Percentiles rank a stretch among this genome's conserved stretches.
Conservation (phyloP, 2,888 invertebrate genomes). For the Trichopria drosophilae region DNA sequence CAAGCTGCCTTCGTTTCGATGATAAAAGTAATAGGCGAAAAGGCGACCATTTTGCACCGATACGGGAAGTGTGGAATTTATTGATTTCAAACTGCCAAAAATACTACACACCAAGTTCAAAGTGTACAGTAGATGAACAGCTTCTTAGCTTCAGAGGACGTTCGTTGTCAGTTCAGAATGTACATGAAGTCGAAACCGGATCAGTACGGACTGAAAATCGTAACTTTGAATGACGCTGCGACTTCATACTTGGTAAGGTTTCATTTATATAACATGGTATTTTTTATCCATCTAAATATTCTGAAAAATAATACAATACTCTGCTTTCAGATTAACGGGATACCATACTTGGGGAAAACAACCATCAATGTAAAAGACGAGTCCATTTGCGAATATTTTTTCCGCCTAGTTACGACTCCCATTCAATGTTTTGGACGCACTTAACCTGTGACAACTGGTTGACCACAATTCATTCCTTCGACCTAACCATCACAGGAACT, state of each 20-base stretch:
- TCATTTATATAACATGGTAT: too few relatives aligned
- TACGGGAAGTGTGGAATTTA: constrained; percentile 12
- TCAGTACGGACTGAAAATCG: constrained; percentile 20
- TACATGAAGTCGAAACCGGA: constrained; percentile 23
- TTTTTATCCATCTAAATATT: too few relatives aligned
- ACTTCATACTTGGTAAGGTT: constrained; percentile 18
- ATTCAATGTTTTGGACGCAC: constrained; percentile 28
- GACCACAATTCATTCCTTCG: constrained; percentile 30
- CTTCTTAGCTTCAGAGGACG: neutral
- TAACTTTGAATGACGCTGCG: constrained; percentile 15
- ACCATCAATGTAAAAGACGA: constrained; percentile 6
- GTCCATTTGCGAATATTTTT: constrained; percentile 25
- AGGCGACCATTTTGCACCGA: constrained; percentile 5
- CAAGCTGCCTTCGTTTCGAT: constrained; percentile 18
- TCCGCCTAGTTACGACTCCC: constrained; percentile 26
- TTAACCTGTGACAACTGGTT: constrained; percentile 39
- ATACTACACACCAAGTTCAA: neutral
- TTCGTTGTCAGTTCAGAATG: constrained; percentile 7
- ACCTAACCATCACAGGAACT: constrained; percentile 33
- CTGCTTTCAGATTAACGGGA: constrained; percentile 23
- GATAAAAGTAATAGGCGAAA: constrained; percentile 2
- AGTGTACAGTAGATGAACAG: neutral
- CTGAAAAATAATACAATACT: too few relatives aligned
- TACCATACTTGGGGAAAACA: constrained; percentile 24
- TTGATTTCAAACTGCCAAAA: constrained; percentile 15